A percentile compares a stretch with the other conserved stretches of the same genome.
These are phyloP conservation scores for Chelonus insularis DNA, from an alignment of 1,140 invertebrate genomes.

Conservation along the genomic window DNA sequence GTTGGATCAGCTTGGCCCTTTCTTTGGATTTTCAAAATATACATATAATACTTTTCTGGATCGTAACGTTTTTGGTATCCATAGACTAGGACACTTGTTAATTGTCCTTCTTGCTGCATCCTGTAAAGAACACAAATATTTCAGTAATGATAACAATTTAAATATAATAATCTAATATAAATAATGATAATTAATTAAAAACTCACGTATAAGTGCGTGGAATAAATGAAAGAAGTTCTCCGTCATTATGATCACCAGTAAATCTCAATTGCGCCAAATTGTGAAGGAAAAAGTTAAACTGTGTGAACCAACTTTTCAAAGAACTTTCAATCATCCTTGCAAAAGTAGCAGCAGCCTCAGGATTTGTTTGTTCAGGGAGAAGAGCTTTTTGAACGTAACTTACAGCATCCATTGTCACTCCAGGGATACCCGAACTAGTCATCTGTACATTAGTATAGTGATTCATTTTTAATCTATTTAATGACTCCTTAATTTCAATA, in stretches of 20 bases:
- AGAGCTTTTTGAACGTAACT: conserved; percentile 90
- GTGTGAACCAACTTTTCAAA: conserved; percentile 85
- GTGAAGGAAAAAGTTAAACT: conserved; percentile 97
- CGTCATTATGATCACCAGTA: conserved; percentile 80
- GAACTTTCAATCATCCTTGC: conserved; percentile 90
- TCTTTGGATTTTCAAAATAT: conserved; percentile 85
- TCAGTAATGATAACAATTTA: no score
- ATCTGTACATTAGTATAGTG: conserved; percentile 69
- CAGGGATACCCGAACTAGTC: conserved; percentile 91
- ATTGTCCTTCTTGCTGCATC: conserved; percentile 85
- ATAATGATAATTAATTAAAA: conserved; percentile 17
- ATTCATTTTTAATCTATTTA: conserved; percentile 43
- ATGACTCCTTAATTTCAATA: conserved; percentile 40
- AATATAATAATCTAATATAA: background rate
- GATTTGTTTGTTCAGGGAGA: conserved; percentile 85
- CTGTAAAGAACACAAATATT: conserved; percentile 55
- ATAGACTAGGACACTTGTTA: conserved; percentile 83
- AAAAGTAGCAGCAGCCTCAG: conserved; percentile 92
- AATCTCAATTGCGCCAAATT: conserved; percentile 94
- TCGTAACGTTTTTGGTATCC: conserved; percentile 94
- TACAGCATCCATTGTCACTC: conserved; percentile 89
- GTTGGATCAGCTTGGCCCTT: conserved; percentile 82
- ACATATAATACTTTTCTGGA: conserved; percentile 98
- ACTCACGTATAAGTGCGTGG: conserved; percentile 91
- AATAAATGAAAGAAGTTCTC: conserved; percentile 88